These are phyloP conservation scores for Drosophila mayaguana DNA, from an alignment of 2,888 invertebrate genomes.

Conservation along the genomic window DNA sequence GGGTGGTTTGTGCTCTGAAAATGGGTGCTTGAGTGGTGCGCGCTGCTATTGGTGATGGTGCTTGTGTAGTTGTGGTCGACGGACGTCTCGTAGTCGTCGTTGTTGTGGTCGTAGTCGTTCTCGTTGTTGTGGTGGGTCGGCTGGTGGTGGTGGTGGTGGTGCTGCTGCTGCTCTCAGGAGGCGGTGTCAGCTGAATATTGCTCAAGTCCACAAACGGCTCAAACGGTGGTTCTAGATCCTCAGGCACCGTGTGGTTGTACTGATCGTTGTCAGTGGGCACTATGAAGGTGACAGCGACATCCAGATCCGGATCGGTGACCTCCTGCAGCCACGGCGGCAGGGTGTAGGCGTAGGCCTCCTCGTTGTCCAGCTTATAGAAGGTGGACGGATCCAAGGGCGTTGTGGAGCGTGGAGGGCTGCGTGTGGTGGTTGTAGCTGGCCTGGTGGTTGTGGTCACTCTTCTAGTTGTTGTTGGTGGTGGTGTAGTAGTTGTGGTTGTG, in stretches of 20 bases:
- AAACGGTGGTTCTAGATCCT: constrained; percentile 80
- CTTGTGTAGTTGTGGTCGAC: constrained; percentile 42
- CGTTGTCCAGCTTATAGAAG: constrained; percentile 71
- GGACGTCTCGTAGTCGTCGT: constrained; percentile 19
- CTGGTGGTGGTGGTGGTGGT: constrained; percentile 52
- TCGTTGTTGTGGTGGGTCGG: constrained; percentile 50
- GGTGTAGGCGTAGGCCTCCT: constrained; percentile 77
- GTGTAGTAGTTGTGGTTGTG: background rate
- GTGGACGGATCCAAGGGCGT: constrained; percentile 67
- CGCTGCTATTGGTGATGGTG: constrained; percentile 28
- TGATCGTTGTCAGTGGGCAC: constrained; percentile 82
- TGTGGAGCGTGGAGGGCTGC: constrained; percentile 37
- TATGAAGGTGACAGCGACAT: constrained; percentile 81
- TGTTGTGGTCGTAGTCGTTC: constrained; percentile 38
- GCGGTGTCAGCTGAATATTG: constrained; percentile 72
- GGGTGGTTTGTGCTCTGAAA: constrained; percentile 38
- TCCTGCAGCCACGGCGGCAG: constrained; percentile 82
- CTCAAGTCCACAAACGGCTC: constrained; percentile 82
- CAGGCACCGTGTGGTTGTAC: constrained; percentile 79
- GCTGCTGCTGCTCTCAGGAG: constrained; percentile 45
- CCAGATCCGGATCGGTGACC: constrained; percentile 83
- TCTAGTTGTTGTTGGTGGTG: constrained; percentile 42
- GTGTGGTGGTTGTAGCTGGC: constrained; percentile 41
- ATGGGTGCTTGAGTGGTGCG: constrained; percentile 49
- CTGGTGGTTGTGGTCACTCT: constrained; percentile 31